phyloP scores from a whole-genome alignment of 2,797 vertebrate genomes.

The Heterohyrax brucei region DNA sequence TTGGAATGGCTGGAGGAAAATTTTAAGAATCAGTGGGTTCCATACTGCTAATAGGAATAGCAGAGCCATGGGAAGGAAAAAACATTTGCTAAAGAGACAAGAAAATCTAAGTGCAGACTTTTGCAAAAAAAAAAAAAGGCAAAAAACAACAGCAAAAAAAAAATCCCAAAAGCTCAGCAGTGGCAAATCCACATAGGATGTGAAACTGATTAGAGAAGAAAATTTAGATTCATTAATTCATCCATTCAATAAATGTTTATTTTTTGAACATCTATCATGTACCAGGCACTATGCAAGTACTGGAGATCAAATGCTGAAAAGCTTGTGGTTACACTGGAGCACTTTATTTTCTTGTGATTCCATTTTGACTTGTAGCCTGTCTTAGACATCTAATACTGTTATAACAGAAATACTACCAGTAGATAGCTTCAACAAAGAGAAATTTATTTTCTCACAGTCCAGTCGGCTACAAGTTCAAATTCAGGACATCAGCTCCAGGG shows the following conservation, averaged over 20 bases:
- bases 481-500: too few relatives aligned
- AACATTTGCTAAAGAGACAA: background rate
- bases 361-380: background rate
- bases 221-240: conserved; percentile 32
- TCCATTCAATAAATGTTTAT: conserved; percentile 1
- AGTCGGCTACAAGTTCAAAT: too few relatives aligned
- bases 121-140: background rate
- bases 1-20: background rate
- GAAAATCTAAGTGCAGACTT: background rate
- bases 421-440: too few relatives aligned
- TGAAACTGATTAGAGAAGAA: conserved; percentile 1
- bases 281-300: background rate
- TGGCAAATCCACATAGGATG: background rate
- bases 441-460: too few relatives aligned
- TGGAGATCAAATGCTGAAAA: conserved; percentile 3
- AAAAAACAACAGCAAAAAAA: background rate
- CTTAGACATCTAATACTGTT: too few relatives aligned
- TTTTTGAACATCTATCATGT: conserved; percentile 32
- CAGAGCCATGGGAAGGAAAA: background rate
- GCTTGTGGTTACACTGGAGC: background rate
- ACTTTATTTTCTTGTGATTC: conserved; percentile 50
- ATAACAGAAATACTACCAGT: too few relatives aligned
- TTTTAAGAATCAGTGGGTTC: background rate
- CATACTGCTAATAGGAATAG: background rate
- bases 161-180: background rate